Base-by-base conservation (phyloP, 2,888 invertebrate species). In the Panopea generosa region DNA sequence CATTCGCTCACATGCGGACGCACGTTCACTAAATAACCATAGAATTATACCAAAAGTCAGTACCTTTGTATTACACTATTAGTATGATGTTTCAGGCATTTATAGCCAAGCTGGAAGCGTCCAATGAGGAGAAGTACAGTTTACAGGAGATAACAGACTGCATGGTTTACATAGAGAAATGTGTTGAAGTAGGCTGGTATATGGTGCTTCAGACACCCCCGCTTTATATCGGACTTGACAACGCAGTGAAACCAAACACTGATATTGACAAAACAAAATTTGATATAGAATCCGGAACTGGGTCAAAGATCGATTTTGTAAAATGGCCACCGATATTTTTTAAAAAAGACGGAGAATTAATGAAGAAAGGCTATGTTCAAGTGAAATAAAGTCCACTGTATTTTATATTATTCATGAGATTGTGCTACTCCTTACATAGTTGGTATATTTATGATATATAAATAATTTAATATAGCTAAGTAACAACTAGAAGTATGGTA, bases 161-260 rank as follows among this genome's bases (percentile, higher is more conserved):
- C 43, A 65, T 79, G 52, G 43, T 72, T 4, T 79, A 65, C 43
- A 79, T 79, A 22, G 79, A 79, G 45, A 59, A 68, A 27, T 79
- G 68, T 53, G 69, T 79, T 1, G 79, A 79, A 14, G 14, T 79
- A 38, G 75, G 75, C 38, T 79, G 79, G 79, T 69, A 55, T 18
- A 59, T 68, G 43, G 29, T 62, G n/a, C 22, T 75, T 9, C 79
- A 79, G 50, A 59, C 72, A 11, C 68, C 79, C 0, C 69, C 79
- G 9, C 55, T 79, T 33, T 40, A 56, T 16, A 65, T 75, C 22
- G 72, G 52, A 2, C 65, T 65, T 14, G 61, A 60, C 9, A 61
- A 52, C 11, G 63, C 56, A 11, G 40, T 24, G 14, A 52, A 40
- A n/a, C 71, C 60, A 49, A 63, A 72, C 20, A 67, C 47, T 14